Base-by-base conservation (phyloP, 2,113 vertebrate species). In the Oncorhynchus tshawytscha region DNA sequence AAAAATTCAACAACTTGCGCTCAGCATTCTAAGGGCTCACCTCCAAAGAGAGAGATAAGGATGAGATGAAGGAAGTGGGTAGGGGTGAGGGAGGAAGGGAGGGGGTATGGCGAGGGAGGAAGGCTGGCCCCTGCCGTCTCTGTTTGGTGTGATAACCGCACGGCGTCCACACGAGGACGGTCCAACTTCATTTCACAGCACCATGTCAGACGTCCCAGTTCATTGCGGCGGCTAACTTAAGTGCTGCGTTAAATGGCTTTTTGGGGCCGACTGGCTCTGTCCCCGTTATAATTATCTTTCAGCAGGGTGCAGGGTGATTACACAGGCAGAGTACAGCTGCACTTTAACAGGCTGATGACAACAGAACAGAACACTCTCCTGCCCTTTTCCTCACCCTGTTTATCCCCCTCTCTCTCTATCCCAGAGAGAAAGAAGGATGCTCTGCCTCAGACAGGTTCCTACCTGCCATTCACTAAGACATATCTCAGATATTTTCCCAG, bases 261-360 rank as follows among this genome's bases (percentile, higher is more conserved):
- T 83, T 79, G 27, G 65, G 81, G 83, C 75, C 78, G 51, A 54
- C 51, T 54, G 51, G 18, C 51, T 54, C 51, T 1, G 77, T 67
- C 73, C 81, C 68, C 73, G 81, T 77, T 78, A 74, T 85, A 83
- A 83, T 85, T 82, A 81, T 78, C 73, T 79, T 72, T 75, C 73
- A 76, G 77, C 49, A 77, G 79, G 81, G 81, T 83, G 51, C 51
- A 18, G 51, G 51, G 51, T 29, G 78, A 85, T 87, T 85, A 83
- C 73, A 69, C 49, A 81, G 75, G 77, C 66, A 64, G 67, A 34
- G 75, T 48, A 78, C 76, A 81, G 78, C 78, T 77, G 49, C 54
- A 77, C 62, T 81, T 81, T 87, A 75, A 79, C 67, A 69, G 75
- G 67, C 62, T 2, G 7, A 25, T 25, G 16, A 65, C 25, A 65